Base-by-base conservation (phyloP, 2,888 invertebrate species). In the Ichneumon xanthorius region DNA sequence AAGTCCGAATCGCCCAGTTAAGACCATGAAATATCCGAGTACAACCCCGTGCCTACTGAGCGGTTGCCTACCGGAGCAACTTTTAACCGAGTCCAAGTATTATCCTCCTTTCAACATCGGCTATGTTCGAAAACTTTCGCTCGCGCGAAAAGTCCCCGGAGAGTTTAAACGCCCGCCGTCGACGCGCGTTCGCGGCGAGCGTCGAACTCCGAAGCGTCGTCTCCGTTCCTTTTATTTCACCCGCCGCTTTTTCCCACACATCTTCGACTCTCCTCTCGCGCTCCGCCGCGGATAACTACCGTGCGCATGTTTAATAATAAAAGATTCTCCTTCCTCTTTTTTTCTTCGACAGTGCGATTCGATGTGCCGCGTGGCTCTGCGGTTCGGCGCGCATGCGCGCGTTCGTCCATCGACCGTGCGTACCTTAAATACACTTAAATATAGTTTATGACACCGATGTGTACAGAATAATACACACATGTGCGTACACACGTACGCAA, bases 321-420 rank as follows among this genome's bases (percentile, higher is more conserved):
- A 55, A 55, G 22, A 55, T 22, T 22, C 22, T 19, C 22, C 11
- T 55, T 22, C 2, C 0, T 53, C 0, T 53, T 19, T 19, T 11
- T 22, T 11, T 26, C 58, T 4, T 67, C 58, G 48, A 70, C 26
- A 75, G 70, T 22, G 53, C 68, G 40, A 71, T 72, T 78, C 72
- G 67, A 65, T 26, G 78, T 48, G 84, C 73, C 67, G 50, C 73
- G 45, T 58, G 65, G 63, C 65, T 48, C 22, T 26, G 61, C 26
- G n/a, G 45, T 73, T 45, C 45, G 40, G 19, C n/a, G 50, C 16
- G 37, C 65, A 80, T 71, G 80, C 80, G 84, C 80, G 80, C 83
- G 26, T 61, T n/a, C 71, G 67, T 77, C 67, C 79, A 82, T 61
- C 82, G 82, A 65, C 72, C 80, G 72, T 72, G 37, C 72, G 40